A percentile compares a stretch with the other conserved stretches of the same genome.
Evolutionary conservation across 2,113 vertebrate genomes (phyloP).

Genomic region (Catharus fuscescens): DNA sequence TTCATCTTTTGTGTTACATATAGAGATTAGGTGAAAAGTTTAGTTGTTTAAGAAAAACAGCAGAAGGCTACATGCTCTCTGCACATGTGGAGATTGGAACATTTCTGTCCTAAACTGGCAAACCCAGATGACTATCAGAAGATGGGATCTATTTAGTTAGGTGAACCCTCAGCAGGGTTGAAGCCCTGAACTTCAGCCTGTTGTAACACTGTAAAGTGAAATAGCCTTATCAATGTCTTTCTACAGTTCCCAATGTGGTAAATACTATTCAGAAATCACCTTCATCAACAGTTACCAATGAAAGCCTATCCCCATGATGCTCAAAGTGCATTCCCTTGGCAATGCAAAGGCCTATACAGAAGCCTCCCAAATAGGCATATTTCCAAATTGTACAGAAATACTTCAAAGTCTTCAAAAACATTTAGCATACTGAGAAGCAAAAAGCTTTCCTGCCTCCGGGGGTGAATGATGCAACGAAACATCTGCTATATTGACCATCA

Average conservation of each 20-base stretch:
- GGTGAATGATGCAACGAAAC: constrained; percentile 24
- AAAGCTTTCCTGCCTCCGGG: not conserved
- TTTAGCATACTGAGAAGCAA: not conserved
- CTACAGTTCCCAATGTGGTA: not conserved
- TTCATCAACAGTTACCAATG: not conserved
- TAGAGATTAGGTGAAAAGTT: not conserved
- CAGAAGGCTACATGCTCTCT: not conserved
- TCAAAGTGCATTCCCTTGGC: fast-evolving
- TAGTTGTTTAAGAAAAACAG: not conserved
- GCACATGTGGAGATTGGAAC: not conserved
- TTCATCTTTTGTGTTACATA: not conserved
- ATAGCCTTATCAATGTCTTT: not conserved
- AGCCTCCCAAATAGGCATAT: not conserved
- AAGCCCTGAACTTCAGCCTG: not conserved
- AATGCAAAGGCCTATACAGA: not conserved
- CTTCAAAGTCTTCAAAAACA: not conserved
- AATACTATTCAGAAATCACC: not conserved
- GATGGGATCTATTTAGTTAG: not conserved
- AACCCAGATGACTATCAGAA: not conserved
- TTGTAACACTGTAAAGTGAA: not conserved
- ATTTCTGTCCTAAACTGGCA: not conserved
- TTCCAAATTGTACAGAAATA: constrained; percentile 1
- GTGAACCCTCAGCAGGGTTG: not conserved
- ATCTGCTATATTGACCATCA: constrained; percentile 36
- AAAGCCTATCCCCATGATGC: not conserved